These are phyloP conservation scores for Mustela nigripes DNA, from an alignment of 2,113 vertebrate species.

Conservation along the genomic window DNA sequence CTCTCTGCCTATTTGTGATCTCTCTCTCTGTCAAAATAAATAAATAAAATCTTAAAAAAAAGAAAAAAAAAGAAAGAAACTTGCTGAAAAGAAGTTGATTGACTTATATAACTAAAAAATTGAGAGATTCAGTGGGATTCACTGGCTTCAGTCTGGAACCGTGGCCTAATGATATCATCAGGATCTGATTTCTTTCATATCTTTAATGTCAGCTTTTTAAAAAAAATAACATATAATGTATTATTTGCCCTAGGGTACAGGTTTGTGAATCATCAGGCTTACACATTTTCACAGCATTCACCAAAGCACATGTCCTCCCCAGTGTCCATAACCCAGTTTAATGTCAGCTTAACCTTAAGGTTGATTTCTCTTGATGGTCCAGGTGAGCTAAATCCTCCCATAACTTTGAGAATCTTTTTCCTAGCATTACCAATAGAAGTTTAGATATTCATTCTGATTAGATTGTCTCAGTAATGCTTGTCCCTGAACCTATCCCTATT, in stretches of 20 bases:
- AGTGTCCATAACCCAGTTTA: neutral
- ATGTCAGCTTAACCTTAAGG: conserved; percentile 1
- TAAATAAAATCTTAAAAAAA: too few species aligned
- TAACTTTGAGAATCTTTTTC: conserved; percentile 50
- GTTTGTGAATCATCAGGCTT: too few species aligned
- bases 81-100: conserved; percentile 24
- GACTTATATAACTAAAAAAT: neutral
- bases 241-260: too few species aligned
- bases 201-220: neutral
- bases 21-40: too few species aligned
- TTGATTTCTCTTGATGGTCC: conserved; percentile 24
- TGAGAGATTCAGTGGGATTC: neutral
- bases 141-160: neutral
- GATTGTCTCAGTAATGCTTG: neutral
- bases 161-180: neutral
- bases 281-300: too few species aligned
- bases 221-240: too few species aligned
- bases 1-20: too few species aligned
- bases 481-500: neutral
- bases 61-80: neutral
- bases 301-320: too few species aligned
- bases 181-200: conserved; percentile 29
- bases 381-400: conserved; percentile 3
- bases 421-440: neutral
- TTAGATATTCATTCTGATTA: conserved; percentile 16